These are phyloP conservation scores for Pipistrellus pipistrellus DNA, from an alignment of 2,797 vertebrate genomes.

Conservation along the genomic window DNA sequence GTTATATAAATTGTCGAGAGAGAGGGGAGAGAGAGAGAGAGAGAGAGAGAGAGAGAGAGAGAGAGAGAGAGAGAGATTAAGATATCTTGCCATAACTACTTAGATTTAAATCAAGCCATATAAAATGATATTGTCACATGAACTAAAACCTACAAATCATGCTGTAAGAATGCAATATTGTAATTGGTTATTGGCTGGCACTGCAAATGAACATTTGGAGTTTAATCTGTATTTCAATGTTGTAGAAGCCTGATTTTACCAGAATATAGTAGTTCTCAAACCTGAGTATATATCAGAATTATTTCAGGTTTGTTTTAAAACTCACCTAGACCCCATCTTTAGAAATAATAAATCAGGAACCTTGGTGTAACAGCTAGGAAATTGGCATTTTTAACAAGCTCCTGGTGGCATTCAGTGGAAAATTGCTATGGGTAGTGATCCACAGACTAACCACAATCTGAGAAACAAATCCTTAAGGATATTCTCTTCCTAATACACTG, in stretches of 20 bases:
- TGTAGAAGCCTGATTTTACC: constrained; percentile 37
- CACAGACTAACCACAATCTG: background rate
- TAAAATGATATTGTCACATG: constrained; percentile 50
- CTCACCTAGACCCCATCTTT: background rate
- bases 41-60: too few species aligned
- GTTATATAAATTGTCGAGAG: constrained; percentile 61
- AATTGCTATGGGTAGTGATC: background rate
- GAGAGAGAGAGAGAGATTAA: constrained; percentile 2
- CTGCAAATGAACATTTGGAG: constrained; percentile 37
- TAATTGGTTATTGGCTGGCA: constrained; percentile 55
- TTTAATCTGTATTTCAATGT: constrained; percentile 49
- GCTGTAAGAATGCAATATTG: constrained; percentile 29
- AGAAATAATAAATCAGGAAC: constrained; percentile 29
- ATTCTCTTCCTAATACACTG: constrained; percentile 56
- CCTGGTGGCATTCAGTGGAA: background rate
- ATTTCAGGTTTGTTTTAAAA: constrained; percentile 47
- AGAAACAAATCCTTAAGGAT: constrained; percentile 23
- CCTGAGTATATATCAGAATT: background rate
- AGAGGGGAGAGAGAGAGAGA: background rate
- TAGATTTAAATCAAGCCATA: constrained; percentile 62
- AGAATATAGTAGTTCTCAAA: constrained; percentile 37
- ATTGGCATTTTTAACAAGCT: constrained; percentile 52
- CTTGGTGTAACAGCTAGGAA: background rate
- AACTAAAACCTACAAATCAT: constrained; percentile 56
- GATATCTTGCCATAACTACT: constrained; percentile 61